Conservation (phyloP, 2,113 vertebrate genomes). For the Lamprotornis superbus region DNA sequence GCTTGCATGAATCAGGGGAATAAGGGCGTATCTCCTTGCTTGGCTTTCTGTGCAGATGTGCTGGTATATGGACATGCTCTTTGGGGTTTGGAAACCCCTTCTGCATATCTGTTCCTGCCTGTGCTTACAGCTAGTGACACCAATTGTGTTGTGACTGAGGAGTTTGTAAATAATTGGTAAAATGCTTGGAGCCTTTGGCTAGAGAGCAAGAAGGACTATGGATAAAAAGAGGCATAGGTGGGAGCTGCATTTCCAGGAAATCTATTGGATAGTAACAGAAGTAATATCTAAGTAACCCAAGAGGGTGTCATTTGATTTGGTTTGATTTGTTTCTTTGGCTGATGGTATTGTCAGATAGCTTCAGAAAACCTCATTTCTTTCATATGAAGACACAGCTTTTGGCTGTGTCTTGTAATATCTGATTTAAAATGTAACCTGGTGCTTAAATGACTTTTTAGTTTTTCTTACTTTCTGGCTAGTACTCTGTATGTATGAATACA, state of each 20-base stretch:
- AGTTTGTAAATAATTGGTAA: background rate
- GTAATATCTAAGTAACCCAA: background rate
- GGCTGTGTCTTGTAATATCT: background rate
- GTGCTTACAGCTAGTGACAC: background rate
- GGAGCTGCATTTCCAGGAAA: background rate
- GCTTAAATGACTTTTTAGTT: background rate
- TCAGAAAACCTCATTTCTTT: background rate
- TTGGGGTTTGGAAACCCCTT: background rate
- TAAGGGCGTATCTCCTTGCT: background rate
- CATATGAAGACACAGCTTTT: background rate
- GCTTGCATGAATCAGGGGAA: background rate
- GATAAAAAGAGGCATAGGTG: background rate
- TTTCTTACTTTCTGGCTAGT: background rate
- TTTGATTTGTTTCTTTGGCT: background rate
- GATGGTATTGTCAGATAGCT: background rate
- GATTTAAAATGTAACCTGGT: background rate
- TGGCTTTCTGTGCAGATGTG: background rate
- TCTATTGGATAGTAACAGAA: background rate
- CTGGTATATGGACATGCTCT: background rate
- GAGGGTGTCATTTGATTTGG: fast-evolving
- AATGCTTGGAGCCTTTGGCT: background rate
- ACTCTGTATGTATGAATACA: background rate
- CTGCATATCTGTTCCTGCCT: background rate
- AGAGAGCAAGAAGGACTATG: no score
- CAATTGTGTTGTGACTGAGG: background rate